A percentile compares a stretch with the other conserved stretches of the same genome.
phyloP scores from a whole-genome alignment of 2,888 invertebrate genomes.

The Xanthorhoe spadicearia region DNA sequence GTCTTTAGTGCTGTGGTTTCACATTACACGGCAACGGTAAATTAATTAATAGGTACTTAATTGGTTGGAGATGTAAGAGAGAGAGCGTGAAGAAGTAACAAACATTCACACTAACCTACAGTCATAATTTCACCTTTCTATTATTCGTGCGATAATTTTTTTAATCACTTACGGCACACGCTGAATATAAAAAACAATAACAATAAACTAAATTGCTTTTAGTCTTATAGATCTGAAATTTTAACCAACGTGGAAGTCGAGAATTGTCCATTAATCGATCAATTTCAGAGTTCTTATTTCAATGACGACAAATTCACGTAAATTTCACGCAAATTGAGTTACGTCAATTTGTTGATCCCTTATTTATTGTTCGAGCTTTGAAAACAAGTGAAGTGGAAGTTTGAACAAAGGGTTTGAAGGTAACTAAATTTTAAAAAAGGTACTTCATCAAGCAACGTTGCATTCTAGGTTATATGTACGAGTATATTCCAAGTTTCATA shows the following conservation, averaged over 20 bases:
- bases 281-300: neutral
- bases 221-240: too few species aligned
- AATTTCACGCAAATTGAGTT: neutral
- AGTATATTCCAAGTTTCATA: too few species aligned
- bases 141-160: too few species aligned
- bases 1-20: slow-evolving; percentile 1
- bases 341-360: neutral
- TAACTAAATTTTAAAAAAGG: neutral
- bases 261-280: neutral
- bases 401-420: neutral
- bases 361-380: neutral
- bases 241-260: too few species aligned
- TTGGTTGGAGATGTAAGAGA: neutral
- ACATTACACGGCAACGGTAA: neutral
- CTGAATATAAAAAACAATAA: too few species aligned
- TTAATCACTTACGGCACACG: too few species aligned
- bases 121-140: too few species aligned
- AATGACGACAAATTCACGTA: neutral
- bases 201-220: too few species aligned
- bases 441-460: too few species aligned
- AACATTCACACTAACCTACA: too few species aligned
- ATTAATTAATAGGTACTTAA: neutral
- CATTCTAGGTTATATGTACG: too few species aligned
- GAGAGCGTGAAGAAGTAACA: too few species aligned
- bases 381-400: neutral